Evolutionary conservation across 2,888 invertebrate species (phyloP), one percentile per base, ranked within the genome.

Genomic region (Caenorhabditis sp.): DNA sequence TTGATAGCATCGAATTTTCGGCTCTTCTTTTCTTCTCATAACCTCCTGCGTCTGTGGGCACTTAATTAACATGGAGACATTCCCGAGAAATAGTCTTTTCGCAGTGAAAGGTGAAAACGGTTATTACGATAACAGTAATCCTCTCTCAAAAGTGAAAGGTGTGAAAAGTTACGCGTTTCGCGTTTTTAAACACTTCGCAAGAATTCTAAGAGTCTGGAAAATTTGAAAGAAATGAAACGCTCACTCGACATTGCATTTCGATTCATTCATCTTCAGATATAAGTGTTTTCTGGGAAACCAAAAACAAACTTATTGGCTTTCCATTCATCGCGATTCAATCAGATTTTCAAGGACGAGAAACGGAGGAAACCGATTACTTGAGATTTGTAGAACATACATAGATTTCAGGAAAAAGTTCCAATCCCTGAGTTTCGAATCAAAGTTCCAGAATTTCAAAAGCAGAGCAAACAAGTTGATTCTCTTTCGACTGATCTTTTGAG

Each of bases 1-100:
- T 38, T 38, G 81, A 75, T 70, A 81, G 66, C 80, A 80, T 80
- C 80, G 64, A 72, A 79, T 72, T 66, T 66, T 80, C 47, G 58
- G 44, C 47, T 31, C 10, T 49, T 49, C 26, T 59, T 73, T 63
- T 61, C 49, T 38, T 10, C 38, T 4, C 31, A 35, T 54, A 38
- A 66, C 31, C 24, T 44, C 31, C 49, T 61, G 59, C 59, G 59
- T 61, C 51, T 49, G 10, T 38, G 8, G n/a, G 75, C n/a, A n/a
- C n/a, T n/a, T n/a, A n/a, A n/a, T n/a, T n/a, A n/a, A n/a, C n/a
- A n/a, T n/a, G n/a, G n/a, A n/a, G n/a, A n/a, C n/a, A n/a, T n/a
- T n/a, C n/a, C n/a, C n/a, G n/a, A n/a, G n/a, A n/a, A 59, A 59
- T 47, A 69, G 19, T 26, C 61, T 66, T 69, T 61, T 59, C 58